Percentiles rank a stretch among this genome's conserved stretches.
phyloP scores from a whole-genome alignment of 2,113 vertebrate genomes.

The Istiophorus platypterus region DNA sequence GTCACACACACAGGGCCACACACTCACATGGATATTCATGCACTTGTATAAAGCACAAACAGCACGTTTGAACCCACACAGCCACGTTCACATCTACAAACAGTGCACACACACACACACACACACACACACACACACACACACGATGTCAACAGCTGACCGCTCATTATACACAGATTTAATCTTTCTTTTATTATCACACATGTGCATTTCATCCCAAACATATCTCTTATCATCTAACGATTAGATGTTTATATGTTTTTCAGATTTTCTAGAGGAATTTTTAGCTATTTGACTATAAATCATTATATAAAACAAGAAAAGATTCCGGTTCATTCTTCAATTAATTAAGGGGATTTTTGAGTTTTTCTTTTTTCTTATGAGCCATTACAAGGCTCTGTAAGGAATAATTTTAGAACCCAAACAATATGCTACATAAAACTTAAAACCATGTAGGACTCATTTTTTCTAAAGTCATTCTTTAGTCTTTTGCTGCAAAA shows the following conservation, averaged over 20 bases:
- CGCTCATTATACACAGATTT: background rate
- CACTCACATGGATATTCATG: constrained; percentile 26
- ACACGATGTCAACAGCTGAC: too few species aligned
- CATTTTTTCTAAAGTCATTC: too few species aligned
- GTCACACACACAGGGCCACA: background rate
- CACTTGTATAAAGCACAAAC: constrained; percentile 13
- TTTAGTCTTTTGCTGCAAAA: too few species aligned
- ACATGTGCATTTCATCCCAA: background rate
- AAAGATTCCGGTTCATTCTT: background rate
- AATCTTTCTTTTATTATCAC: background rate
- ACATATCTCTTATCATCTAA: background rate
- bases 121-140: background rate
- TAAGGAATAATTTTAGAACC: background rate
- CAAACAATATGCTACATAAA: background rate
- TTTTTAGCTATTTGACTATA: background rate
- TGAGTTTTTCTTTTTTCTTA: background rate
- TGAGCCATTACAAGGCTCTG: background rate
- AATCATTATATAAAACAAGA: background rate
- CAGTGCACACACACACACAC: background rate
- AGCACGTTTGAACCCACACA: background rate
- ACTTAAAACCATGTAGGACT: too few species aligned
- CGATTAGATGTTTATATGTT: too few species aligned
- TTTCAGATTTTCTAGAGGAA: too few species aligned
- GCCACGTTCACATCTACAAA: constrained; percentile 13
- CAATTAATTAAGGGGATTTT: background rate